phyloP scores from a whole-genome alignment of 1,140 invertebrate species.

The Lepidurus arcticus region DNA sequence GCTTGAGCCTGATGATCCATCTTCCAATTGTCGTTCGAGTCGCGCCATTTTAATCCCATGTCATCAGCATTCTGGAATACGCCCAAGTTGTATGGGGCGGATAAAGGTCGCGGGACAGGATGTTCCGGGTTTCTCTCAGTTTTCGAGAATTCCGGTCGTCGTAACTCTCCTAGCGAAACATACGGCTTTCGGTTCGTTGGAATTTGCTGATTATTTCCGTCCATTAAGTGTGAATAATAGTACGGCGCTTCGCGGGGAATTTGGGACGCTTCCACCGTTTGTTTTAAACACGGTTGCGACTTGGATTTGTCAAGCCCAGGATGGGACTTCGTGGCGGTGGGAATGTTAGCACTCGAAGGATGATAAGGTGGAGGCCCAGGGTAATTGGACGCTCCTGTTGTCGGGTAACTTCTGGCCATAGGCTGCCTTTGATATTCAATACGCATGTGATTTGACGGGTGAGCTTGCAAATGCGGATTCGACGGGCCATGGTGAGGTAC shows the following conservation, averaged over 20 bases:
- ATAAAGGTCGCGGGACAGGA: slow-evolving; percentile 26
- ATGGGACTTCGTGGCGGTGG: background rate
- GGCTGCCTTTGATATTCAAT: slow-evolving; percentile 8
- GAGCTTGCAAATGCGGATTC: background rate
- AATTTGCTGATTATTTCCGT: background rate
- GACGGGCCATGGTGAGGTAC: background rate
- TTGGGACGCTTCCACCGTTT: background rate
- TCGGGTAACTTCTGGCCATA: background rate
- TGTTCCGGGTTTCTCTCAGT: background rate
- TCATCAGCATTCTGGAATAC: slow-evolving; percentile 22
- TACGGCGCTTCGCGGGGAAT: background rate
- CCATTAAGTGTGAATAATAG: slow-evolving; percentile 11
- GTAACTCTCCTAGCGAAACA: slow-evolving; percentile 31
- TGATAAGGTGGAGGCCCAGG: background rate
- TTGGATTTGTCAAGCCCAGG: background rate
- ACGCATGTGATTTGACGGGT: slow-evolving; percentile 1
- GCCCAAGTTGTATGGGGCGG: slow-evolving; percentile 5
- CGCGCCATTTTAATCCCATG: slow-evolving; percentile 8
- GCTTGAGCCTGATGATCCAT: slow-evolving; percentile 11
- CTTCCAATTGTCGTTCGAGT: slow-evolving; percentile 23
- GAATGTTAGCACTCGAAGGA: background rate
- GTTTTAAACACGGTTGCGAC: background rate
- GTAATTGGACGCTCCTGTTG: background rate
- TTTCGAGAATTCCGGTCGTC: background rate
- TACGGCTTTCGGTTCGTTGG: slow-evolving; percentile 27